Percentiles rank a stretch among this genome's conserved stretches.
These are phyloP conservation scores for Brachynemurus nebulosus DNA, from an alignment of 2,888 invertebrate genomes.

Conservation along the genomic window DNA sequence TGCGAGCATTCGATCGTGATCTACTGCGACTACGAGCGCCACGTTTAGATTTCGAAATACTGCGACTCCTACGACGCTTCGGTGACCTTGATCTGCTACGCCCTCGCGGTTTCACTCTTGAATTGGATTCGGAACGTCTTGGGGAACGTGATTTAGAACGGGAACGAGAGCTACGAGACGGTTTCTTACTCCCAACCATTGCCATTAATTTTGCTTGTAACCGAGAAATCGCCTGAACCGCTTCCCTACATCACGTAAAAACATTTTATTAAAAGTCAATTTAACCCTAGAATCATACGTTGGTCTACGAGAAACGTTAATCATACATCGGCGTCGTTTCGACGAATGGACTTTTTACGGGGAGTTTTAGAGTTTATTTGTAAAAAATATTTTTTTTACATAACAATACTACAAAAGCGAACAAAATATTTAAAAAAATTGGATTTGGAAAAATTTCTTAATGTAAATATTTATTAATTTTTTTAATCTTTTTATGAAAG, in stretches of 20 bases:
- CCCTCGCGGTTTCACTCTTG: constrained; percentile 18
- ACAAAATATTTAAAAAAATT: no score
- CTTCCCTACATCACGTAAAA: constrained; percentile 26
- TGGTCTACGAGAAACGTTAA: no score
- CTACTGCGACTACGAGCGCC: background rate
- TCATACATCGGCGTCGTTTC: no score
- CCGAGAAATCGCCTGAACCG: constrained; percentile 39
- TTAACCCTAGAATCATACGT: background rate
- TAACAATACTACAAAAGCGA: no score
- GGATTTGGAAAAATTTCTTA: no score
- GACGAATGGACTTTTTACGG: no score
- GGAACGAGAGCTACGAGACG: constrained; percentile 19
- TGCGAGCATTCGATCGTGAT: background rate
- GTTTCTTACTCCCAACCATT: constrained; percentile 37
- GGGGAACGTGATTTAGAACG: constrained; percentile 26
- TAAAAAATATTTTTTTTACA: no score
- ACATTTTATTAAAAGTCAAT: constrained; percentile 2
- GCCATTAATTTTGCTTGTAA: constrained; percentile 48
- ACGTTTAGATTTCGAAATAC: background rate
- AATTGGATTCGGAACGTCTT: constrained; percentile 24
- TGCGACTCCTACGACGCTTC: constrained; percentile 1
- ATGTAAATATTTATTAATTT: no score
- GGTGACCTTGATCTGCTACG: constrained; percentile 7
- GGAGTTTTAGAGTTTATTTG: no score
- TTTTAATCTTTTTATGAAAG: no score